phyloP scores from a whole-genome alignment of 2,113 vertebrate genomes.

The rat (Rattus norvegicus) region GRCr8 NC_086033.1:68383001-68383500 shows the following conservation, averaged over 20 bases:
- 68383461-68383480: background rate
- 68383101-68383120: background rate
- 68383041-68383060: background rate
- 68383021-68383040: background rate
- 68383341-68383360: background rate
- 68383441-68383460: background rate
- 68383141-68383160: background rate
- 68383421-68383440: background rate
- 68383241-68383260: background rate
- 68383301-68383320: background rate
- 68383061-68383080: background rate
- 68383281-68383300: background rate
- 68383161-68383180: background rate
- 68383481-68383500: background rate
- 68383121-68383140: background rate
- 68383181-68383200: background rate
- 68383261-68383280: background rate
- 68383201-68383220: background rate
- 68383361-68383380: background rate
- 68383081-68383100: background rate
- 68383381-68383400: background rate
- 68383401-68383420: background rate
- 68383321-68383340: background rate
- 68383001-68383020: background rate
- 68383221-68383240: background rate